Base-by-base conservation (phyloP, 2,888 invertebrate species). In the Clanis bilineata region DNA sequence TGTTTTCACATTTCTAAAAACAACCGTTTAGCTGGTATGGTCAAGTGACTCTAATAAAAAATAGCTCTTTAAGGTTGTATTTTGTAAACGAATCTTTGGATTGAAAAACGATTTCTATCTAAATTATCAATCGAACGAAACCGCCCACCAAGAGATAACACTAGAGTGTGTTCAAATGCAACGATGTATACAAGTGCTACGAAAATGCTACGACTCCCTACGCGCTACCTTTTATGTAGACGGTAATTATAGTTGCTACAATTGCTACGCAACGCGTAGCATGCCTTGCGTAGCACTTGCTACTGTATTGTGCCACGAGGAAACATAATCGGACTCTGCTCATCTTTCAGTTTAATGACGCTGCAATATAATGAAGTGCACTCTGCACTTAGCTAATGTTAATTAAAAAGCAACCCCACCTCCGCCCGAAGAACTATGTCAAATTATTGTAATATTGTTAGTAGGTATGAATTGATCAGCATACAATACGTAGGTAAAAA, bases 301-400 rank as follows among this genome's bases (percentile, higher is more conserved):
- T 51, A 51, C 32, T 10, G 10, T 32, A 51, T 51, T 51, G 51
- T 51, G 18, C 51, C 18, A 51, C 28, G 18, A 51, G 28, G 28
- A 18, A 23, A 10, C 25, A 32, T 32, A 32, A 51, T 18, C 28
- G 18, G 18, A 51, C 51, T 9, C 51, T 28, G 10, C 32, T 32
- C 28, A 51, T 32, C 28, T 32, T 51, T 51, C 18, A 28, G 32
- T 18, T 51, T 28, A 51, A 51, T 51, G 28, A 51, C 32, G 51
- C 51, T 51, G 18, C 51, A 51, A 15, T 51, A 32, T 32, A 32
- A 32, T 51, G 28, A n/a, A 51, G 51, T 51, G 51, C 51, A 28
- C 28, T 32, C 10, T 3, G 15, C 51, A 32, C 32, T 28, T 32
- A 51, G 28, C 28, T 18, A 32, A 51, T 51, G 18, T 28, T 32